Conservation (phyloP, 1,140 invertebrate genomes). For the Akabosia matsudoensis region DNA sequence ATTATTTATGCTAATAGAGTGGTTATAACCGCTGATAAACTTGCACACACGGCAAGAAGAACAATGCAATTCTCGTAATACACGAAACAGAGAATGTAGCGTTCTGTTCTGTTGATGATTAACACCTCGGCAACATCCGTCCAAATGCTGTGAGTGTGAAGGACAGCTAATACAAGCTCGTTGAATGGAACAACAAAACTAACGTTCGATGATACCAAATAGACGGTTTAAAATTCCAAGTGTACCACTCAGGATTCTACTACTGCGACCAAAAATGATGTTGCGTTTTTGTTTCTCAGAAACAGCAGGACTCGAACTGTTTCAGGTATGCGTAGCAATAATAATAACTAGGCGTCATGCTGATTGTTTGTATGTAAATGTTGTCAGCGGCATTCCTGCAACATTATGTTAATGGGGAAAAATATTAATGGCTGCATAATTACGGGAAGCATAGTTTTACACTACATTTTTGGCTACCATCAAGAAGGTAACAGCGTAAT, state of each 20-base stretch:
- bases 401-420: constrained; percentile 47
- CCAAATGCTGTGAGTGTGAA: constrained; percentile 25
- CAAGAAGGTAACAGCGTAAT: constrained; percentile 37
- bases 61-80: neutral
- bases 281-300: too few relatives aligned
- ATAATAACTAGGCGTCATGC: constrained; percentile 47
- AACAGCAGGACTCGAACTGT: too few relatives aligned
- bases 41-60: neutral
- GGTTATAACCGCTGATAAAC: constrained; percentile 26
- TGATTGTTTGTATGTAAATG: constrained; percentile 47
- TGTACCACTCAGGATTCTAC: too few relatives aligned
- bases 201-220: neutral
- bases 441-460: constrained; percentile 26
- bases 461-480: constrained; percentile 38
- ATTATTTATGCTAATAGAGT: constrained; percentile 45
- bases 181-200: constrained; percentile 28
- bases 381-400: constrained; percentile 42
- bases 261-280: too few relatives aligned
- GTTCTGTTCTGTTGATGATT: too few relatives aligned
- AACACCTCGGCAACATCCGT: neutral
- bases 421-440: constrained; percentile 45
- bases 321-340: constrained; percentile 28
- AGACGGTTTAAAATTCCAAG: too few relatives aligned
- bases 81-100: too few relatives aligned
- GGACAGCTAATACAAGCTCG: constrained; percentile 30